phyloP scores from a whole-genome alignment of 2,113 vertebrate species.

The Callithrix jacchus region DNA sequence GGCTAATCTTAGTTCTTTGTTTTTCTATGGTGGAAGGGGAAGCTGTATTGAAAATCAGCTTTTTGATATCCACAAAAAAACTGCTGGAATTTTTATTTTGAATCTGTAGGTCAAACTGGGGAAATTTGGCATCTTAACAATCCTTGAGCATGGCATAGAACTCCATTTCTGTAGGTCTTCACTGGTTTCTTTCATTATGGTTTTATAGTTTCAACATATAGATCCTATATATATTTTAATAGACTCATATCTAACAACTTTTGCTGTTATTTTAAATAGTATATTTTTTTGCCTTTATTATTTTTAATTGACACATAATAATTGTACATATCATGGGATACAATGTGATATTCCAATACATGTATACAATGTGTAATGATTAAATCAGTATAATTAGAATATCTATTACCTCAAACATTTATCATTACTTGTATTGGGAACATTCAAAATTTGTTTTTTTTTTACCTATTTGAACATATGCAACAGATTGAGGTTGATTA shows the following conservation, averaged over 20 bases:
- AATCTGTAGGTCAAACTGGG: neutral
- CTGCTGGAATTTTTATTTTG: neutral
- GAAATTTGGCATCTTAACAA: neutral
- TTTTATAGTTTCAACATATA: neutral
- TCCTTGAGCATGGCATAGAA: neutral
- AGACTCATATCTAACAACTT: neutral
- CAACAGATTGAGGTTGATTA: neutral
- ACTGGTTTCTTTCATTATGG: neutral
- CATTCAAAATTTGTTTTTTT: neutral
- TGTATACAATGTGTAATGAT: neutral
- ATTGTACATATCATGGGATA: neutral
- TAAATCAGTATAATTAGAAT: neutral
- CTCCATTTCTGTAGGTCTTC: neutral
- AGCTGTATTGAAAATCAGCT: neutral
- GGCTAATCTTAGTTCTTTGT: neutral
- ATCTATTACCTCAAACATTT: neutral
- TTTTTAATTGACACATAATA: neutral
- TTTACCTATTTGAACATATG: neutral
- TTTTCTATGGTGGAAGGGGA: neutral
- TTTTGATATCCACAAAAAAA: neutral
- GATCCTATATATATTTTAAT: neutral
- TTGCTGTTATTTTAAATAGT: neutral
- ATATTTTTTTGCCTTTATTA: neutral
- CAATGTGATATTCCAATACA: neutral
- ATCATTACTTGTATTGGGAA: neutral